phyloP scores from a whole-genome alignment of 2,888 invertebrate genomes.

The Pammene fasciana region DNA sequence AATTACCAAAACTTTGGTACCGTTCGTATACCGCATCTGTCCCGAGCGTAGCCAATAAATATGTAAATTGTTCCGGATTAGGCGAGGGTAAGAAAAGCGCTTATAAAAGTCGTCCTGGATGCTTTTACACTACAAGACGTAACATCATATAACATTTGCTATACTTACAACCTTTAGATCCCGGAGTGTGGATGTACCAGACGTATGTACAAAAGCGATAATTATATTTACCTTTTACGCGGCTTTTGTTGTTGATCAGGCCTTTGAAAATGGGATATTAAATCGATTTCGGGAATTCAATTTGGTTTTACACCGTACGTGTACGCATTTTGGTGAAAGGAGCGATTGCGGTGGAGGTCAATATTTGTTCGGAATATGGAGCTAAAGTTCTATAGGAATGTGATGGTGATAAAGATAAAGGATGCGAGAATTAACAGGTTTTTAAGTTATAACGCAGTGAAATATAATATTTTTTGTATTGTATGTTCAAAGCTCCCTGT shows the following conservation, averaged over 20 bases:
- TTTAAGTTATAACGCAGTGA: no score
- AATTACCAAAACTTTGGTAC: slow-evolving; percentile 44
- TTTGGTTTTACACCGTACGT: slow-evolving; percentile 10
- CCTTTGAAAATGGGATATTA: slow-evolving; percentile 3
- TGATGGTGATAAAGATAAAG: no score
- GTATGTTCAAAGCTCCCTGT: no score
- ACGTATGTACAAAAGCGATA: slow-evolving; percentile 17
- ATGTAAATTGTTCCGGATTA: slow-evolving; percentile 45
- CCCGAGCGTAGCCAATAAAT: slow-evolving; percentile 47
- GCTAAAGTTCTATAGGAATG: background rate
- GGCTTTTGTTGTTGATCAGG: slow-evolving; percentile 14
- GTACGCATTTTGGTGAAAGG: background rate
- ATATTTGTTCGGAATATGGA: background rate
- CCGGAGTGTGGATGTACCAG: slow-evolving; percentile 7
- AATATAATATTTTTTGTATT: no score
- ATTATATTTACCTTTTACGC: slow-evolving; percentile 37
- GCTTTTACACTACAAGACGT: no score
- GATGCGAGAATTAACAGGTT: no score
- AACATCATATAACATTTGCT: background rate
- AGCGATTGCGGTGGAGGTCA: background rate
- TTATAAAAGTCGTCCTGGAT: slow-evolving; percentile 22
- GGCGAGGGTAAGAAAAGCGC: slow-evolving; percentile 36
- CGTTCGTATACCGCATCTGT: slow-evolving; percentile 46
- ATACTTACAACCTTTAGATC: background rate
- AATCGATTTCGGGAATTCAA: slow-evolving; percentile 21